Evolutionary conservation across 2,888 invertebrate genomes (phyloP).

Genomic region (Baronia brevicornis): DNA sequence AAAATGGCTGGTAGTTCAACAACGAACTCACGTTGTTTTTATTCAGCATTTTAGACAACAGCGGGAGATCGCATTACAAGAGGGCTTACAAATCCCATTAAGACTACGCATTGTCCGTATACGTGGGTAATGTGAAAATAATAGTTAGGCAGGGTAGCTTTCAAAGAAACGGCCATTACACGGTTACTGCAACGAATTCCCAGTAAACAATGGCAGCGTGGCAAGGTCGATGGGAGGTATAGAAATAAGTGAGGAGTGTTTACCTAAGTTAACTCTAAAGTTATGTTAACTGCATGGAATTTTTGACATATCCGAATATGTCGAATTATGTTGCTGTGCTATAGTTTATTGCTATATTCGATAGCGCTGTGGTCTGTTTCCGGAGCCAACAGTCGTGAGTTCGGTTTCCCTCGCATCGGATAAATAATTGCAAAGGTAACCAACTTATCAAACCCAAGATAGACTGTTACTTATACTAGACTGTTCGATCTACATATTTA

Average conservation of each 20-base stretch:
- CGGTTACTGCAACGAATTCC: constrained; percentile 14
- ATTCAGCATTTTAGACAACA: too few species aligned
- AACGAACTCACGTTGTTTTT: too few species aligned
- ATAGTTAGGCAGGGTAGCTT: constrained; percentile 7
- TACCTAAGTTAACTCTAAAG: constrained; percentile 7
- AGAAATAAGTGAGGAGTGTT: constrained; percentile 11
- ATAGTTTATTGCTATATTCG: too few species aligned
- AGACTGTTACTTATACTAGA: too few species aligned
- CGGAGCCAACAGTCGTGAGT: too few species aligned
- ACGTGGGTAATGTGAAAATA: constrained; percentile 12
- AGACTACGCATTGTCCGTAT: constrained; percentile 6
- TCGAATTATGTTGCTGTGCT: too few species aligned
- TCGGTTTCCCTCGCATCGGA: too few species aligned
- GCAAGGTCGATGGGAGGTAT: constrained; percentile 15
- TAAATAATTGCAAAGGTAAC: too few species aligned
- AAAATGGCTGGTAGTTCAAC: too few species aligned
- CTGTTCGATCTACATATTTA: too few species aligned
- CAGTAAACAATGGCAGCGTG: constrained; percentile 15
- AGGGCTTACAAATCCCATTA: constrained; percentile 4
- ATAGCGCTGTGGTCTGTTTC: too few species aligned
- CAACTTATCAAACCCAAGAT: too few species aligned
- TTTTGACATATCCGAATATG: constrained; percentile 28
- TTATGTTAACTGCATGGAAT: constrained; percentile 10
- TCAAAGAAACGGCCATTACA: constrained; percentile 10
- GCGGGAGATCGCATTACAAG: constrained; percentile 4